Evolutionary conservation across 2,797 vertebrate species (phyloP), one percentile per base, ranked within the genome.

Genomic region (Smutsia gigantea): DNA sequence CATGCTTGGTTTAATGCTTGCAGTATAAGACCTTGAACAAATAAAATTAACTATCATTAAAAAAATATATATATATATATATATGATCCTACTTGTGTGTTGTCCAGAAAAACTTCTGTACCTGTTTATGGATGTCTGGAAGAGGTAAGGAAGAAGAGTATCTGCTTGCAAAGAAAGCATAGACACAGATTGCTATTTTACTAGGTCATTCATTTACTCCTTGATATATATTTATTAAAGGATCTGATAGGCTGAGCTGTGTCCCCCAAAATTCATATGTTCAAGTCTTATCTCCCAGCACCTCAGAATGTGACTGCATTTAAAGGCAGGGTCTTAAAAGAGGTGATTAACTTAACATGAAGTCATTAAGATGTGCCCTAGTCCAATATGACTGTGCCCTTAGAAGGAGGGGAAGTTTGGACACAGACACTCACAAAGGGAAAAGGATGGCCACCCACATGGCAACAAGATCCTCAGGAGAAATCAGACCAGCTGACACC

Each of bases 41-140:
- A 99, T 98, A 98, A 98, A 99, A 96, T 84, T 79, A 97, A 97
- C 87, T 94, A 29, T 68, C 74, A 72, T 88, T 99, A n/a, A n/a
- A n/a, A n/a, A n/a, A n/a, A n/a, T n/a, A n/a, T n/a, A n/a, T n/a
- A n/a, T n/a, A n/a, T n/a, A n/a, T n/a, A n/a, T n/a, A 87, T 59
- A 57, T n/a, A 17, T 21, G n/a, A 34, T 93, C 29, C 63, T 93
- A 14, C 79, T 79, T 61, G 27, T 61, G 12, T 61, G 34, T 88
- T 21, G 14, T 12, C 17, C 27, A 72, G 8, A 64, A 75, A 92
- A 63, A 64, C 5, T 42, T 85, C 27, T 61, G 14, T 63, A 29
- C 34, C 29, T 91, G 49, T 79, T 66, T 23, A 59, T 27, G 12
- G 19, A 14, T 63, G 7, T 89, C 13, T 87, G 25, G 37, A 88